Percentiles rank a stretch among this genome's conserved stretches.
These are phyloP conservation scores for Drosophila ironensis DNA, from an alignment of 1,140 invertebrate genomes.

Conservation along the genomic window DNA sequence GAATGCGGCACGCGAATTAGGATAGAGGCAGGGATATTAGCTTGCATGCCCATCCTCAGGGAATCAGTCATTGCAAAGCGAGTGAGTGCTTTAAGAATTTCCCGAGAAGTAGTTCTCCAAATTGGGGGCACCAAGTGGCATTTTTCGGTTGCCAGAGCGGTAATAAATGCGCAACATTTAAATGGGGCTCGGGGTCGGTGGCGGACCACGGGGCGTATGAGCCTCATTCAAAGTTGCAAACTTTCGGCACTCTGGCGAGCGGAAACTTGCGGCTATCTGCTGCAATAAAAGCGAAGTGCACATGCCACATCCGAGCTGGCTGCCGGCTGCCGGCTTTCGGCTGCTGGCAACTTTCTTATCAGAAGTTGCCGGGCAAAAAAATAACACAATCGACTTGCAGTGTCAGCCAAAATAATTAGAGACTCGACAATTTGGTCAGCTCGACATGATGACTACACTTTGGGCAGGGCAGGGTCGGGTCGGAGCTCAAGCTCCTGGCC, in stretches of 20 bases:
- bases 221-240: conserved; percentile 30
- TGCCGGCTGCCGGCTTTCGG: too few relatives aligned
- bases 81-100: too few relatives aligned
- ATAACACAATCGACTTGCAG: conserved; percentile 1
- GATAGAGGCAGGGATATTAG: too few relatives aligned
- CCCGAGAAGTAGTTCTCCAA: too few relatives aligned
- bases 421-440: conserved; percentile 42
- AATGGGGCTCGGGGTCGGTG: conserved; percentile 22
- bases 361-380: conserved; percentile 8
- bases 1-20: too few relatives aligned
- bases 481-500: not conserved
- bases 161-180: conserved; percentile 36
- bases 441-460: conserved; percentile 26
- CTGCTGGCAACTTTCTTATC: conserved; percentile 43
- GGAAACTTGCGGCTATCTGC: conserved; percentile 43
- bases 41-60: too few relatives aligned
- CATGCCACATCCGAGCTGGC: conserved; percentile 5
- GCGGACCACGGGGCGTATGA: conserved; percentile 35
- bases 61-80: too few relatives aligned
- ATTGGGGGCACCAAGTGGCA: too few relatives aligned
- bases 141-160: too few relatives aligned
- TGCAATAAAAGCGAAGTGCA: conserved; percentile 36
- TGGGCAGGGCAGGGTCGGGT: not conserved
- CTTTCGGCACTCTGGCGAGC: conserved; percentile 10
- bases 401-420: conserved; percentile 47